Evolutionary conservation across 2,113 vertebrate species (phyloP).

Genomic region (Pachypanchax playfairii): DNA sequence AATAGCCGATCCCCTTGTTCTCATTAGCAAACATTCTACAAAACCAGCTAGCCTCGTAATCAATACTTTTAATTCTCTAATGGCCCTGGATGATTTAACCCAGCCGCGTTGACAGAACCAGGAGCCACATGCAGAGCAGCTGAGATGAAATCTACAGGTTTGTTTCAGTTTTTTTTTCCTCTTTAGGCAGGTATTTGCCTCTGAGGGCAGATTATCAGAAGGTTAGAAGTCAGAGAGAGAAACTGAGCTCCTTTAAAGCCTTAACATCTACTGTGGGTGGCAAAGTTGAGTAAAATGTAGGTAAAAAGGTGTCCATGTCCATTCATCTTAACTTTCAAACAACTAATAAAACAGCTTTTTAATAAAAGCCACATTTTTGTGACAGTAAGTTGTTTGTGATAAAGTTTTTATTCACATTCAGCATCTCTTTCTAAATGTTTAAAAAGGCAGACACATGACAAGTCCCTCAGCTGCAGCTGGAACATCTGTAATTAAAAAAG

Average conservation of each 20-base stretch:
- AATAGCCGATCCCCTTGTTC: constrained; percentile 48
- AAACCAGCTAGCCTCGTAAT: constrained; percentile 52
- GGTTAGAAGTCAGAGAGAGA: constrained; percentile 1
- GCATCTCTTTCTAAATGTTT: neutral
- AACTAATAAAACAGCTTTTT: too few relatives aligned
- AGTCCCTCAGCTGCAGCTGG: neutral
- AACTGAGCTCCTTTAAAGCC: too few relatives aligned
- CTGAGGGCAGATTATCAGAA: constrained; percentile 19
- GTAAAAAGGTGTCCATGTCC: too few relatives aligned
- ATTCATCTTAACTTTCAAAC: neutral
- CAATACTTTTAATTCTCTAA: constrained; percentile 74
- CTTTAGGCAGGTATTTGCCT: constrained; percentile 55
- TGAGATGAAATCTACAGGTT: constrained; percentile 33
- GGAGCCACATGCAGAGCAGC: constrained; percentile 8
- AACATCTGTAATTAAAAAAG: constrained; percentile 4
- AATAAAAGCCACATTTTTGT: too few relatives aligned
- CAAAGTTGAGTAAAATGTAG: too few relatives aligned
- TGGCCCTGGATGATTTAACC: constrained; percentile 40
- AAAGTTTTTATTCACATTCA: constrained; percentile 4
- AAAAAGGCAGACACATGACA: constrained; percentile 6
- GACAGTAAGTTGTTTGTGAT: neutral
- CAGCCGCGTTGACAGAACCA: constrained; percentile 15
- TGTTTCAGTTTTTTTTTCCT: constrained; percentile 38
- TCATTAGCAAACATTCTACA: constrained; percentile 67
- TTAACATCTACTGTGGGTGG: too few relatives aligned